These are phyloP conservation scores for Nannoperca obscura DNA, from an alignment of 2,797 vertebrate species.

Conservation along the genomic window DNA sequence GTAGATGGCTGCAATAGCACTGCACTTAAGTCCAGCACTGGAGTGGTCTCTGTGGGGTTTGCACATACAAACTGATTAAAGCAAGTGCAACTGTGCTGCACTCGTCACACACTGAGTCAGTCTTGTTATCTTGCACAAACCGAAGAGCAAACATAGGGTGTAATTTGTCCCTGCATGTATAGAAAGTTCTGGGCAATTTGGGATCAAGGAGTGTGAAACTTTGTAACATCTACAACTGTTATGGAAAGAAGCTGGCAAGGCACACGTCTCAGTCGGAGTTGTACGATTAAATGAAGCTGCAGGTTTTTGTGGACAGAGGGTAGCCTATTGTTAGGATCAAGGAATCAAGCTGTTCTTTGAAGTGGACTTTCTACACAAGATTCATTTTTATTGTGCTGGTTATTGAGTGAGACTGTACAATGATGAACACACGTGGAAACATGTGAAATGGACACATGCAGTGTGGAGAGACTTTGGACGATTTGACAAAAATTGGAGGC, in stretches of 20 bases:
- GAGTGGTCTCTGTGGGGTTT: slow-evolving; percentile 15
- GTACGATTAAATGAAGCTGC: slow-evolving; percentile 4
- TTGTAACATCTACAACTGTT: slow-evolving; percentile 2
- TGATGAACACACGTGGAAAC: not conserved
- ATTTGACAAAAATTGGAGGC: slow-evolving; percentile 3
- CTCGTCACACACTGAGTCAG: slow-evolving; percentile 23
- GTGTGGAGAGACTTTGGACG: slow-evolving; percentile 17
- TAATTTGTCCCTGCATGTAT: slow-evolving; percentile 23
- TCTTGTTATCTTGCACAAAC: slow-evolving; percentile 43
- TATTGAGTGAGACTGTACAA: not conserved
- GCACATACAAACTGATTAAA: slow-evolving; percentile 38
- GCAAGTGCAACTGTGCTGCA: slow-evolving; percentile 14
- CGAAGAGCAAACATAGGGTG: slow-evolving; percentile 23
- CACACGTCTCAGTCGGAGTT: not conserved
- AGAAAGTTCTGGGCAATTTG: slow-evolving; percentile 12
- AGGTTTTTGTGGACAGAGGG: slow-evolving; percentile 1
- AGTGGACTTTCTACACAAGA: not conserved
- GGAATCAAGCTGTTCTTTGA: slow-evolving; percentile 17
- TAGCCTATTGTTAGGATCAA: not conserved
- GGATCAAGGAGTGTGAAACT: slow-evolving; percentile 4
- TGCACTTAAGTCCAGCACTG: not conserved
- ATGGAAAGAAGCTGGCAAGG: not conserved
- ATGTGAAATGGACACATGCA: slow-evolving; percentile 19
- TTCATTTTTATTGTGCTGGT: not conserved
- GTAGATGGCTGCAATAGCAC: not conserved